Evolutionary conservation across 2,888 invertebrate genomes (phyloP), one percentile per base, ranked within the genome.

Genomic region (Cacoxenus indagator): DNA sequence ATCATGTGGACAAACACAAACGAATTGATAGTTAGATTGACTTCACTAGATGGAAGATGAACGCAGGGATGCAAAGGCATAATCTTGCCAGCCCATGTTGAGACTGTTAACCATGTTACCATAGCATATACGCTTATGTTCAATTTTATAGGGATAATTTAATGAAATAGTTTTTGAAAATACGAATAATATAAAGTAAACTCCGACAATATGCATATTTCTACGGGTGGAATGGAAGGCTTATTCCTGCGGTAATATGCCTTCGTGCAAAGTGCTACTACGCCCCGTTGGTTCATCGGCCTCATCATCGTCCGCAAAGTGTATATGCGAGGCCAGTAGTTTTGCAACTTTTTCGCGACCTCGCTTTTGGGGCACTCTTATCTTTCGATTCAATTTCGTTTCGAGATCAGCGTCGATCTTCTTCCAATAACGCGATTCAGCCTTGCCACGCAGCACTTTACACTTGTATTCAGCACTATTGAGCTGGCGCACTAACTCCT

Each of bases 391-490:
- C 4, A 88, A 67, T 64, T 88, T 88, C 45, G 85, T 82, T 67
- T 88, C 87, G 2, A 88, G 89, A 82, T 93, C 92, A 11, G 88
- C 87, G 74, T 90, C 89, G 46, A 96, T 93, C 83, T 94, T 94
- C 19, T 91, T 87, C 96, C 96, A 97, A 87, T 97, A 97, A 24
- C 89, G 88, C 45, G 90, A 89, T 85, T 96, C 96, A 72, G 93
- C 93, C 1, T 92, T 90, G 0, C 92, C 94, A 74, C 88, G 77
- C 67, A 92, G 77, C 11, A 92, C 85, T 74, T 84, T 57, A 5
- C 87, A 83, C 31, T 84, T 81, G 67, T 85, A 84, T 70, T 88
- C 87, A n/a, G 88, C 86, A 51, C 86, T 86, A 17, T 67, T 81
- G 14, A 86, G 72, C 64, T 82, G 80, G 43, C 75, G 76, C 0